Conservation (phyloP, 1,140 invertebrate species). For the Zaprionus ornatus region DNA sequence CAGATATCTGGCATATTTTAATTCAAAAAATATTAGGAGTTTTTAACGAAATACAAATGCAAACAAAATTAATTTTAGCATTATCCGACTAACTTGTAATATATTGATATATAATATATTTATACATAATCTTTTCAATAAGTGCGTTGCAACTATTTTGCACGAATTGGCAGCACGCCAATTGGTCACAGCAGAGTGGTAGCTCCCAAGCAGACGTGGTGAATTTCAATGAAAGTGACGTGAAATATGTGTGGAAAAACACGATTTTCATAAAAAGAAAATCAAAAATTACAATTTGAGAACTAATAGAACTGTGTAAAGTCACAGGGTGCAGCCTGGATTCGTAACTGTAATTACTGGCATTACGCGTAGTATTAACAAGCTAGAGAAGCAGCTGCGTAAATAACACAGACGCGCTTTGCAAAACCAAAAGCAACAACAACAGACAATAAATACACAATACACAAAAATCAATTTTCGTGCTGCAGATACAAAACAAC, state of each 20-base stretch:
- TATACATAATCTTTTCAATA: neutral
- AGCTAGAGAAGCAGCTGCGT: constrained; percentile 40
- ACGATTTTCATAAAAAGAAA: constrained; percentile 58
- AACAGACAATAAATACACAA: constrained; percentile 45
- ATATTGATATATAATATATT: neutral
- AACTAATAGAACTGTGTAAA: neutral
- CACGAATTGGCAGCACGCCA: constrained; percentile 47
- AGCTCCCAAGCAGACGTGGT: constrained; percentile 62
- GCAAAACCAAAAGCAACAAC: constrained; percentile 51
- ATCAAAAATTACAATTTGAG: constrained; percentile 12
- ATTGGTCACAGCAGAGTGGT: constrained; percentile 37
- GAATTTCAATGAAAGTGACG: constrained; percentile 71
- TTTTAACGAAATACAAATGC: neutral
- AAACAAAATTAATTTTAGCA: constrained; percentile 11
- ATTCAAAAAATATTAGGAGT: neutral
- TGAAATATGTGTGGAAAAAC: constrained; percentile 70
- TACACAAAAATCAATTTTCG: constrained; percentile 71
- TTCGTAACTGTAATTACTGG: neutral
- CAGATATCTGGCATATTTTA: constrained; percentile 10
- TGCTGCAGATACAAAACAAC: constrained; percentile 40
- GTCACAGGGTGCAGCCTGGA: neutral
- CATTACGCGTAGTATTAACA: constrained; percentile 6
- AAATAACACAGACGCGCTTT: constrained; percentile 47
- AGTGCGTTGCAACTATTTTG: constrained; percentile 10
- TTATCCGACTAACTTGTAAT: neutral